Evolutionary conservation across 1,140 invertebrate species (phyloP).

Genomic region (Vanessa tameamea): DNA sequence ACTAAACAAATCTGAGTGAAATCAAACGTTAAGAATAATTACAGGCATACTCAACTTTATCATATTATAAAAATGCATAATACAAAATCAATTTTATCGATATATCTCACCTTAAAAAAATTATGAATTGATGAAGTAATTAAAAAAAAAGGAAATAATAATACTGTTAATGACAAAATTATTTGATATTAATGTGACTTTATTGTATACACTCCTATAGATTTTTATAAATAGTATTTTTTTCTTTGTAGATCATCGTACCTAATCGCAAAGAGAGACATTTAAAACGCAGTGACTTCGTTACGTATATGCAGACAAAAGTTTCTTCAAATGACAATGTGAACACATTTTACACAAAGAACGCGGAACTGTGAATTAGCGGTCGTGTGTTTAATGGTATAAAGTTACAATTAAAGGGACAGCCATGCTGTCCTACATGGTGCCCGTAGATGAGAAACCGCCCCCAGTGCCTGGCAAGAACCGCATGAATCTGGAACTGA

Average conservation of each 20-base stretch:
- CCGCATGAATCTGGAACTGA: conserved; percentile 78
- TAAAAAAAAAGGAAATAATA: not conserved
- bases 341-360: conserved; percentile 6
- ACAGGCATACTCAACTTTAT: too few relatives aligned
- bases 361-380: conserved; percentile 2
- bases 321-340: conserved; percentile 13
- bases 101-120: too few relatives aligned
- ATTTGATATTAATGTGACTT: not conserved
- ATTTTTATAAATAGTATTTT: not conserved
- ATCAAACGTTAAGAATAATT: too few relatives aligned
- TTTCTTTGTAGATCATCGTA: not conserved
- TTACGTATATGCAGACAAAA: not conserved
- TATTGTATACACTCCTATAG: not conserved
- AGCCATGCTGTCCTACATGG: conserved; percentile 85
- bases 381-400: conserved; percentile 14
- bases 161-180: not conserved
- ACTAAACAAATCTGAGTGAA: too few relatives aligned
- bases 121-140: not conserved
- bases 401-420: conserved; percentile 39
- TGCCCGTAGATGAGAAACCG: conserved; percentile 84
- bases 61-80: too few relatives aligned
- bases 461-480: conserved; percentile 80
- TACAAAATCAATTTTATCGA: too few relatives aligned
- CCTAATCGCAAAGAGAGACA: not conserved
- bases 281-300: not conserved